These are phyloP conservation scores for Athalia circularis DNA, from an alignment of 2,888 invertebrate species.

Conservation along the genomic window DNA sequence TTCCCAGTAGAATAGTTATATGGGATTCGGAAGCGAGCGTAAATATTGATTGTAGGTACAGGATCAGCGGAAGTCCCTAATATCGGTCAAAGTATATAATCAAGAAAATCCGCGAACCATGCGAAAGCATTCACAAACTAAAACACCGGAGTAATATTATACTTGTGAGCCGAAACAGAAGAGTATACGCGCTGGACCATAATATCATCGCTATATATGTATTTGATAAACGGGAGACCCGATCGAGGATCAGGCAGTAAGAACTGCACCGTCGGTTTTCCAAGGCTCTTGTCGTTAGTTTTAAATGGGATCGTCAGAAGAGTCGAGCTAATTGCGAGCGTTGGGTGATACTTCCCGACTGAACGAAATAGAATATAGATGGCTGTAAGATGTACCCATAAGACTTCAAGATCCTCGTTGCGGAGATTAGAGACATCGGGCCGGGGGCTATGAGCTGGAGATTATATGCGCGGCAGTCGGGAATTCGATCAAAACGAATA, in stretches of 20 bases:
- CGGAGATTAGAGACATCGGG: slow-evolving; percentile 12
- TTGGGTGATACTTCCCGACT: background rate
- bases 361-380: slow-evolving; percentile 13
- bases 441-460: slow-evolving; percentile 15
- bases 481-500: slow-evolving; percentile 36
- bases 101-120: slow-evolving; percentile 1
- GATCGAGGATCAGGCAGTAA: background rate
- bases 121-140: slow-evolving; percentile 23
- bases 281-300: slow-evolving; percentile 2
- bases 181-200: background rate
- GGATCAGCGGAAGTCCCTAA: slow-evolving; percentile 5
- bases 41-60: slow-evolving; percentile 16
- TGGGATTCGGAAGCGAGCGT: slow-evolving; percentile 13
- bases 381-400: slow-evolving; percentile 2
- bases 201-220: too few species aligned
- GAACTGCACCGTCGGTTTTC: background rate
- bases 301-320: slow-evolving; percentile 1
- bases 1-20: background rate
- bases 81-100: slow-evolving; percentile 22
- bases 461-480: slow-evolving; percentile 27
- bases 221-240: too few species aligned
- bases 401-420: slow-evolving; percentile 23
- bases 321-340: background rate
- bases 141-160: background rate
- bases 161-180: slow-evolving; percentile 18